These are phyloP conservation scores for Oligia fasciuncula DNA, from an alignment of 2,888 invertebrate genomes.

Conservation along the genomic window DNA sequence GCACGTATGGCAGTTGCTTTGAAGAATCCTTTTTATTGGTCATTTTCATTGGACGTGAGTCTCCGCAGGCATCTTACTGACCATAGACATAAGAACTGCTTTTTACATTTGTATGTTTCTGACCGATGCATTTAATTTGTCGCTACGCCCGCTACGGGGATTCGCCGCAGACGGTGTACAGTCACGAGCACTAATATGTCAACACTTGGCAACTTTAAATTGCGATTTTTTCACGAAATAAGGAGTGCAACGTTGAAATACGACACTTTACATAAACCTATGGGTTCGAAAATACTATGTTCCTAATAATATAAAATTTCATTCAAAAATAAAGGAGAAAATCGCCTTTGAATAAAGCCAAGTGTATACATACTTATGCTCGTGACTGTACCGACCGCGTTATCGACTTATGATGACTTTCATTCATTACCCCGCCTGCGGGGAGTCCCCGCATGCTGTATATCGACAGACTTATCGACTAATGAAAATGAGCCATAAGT, in stretches of 20 bases:
- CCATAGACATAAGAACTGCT: neutral
- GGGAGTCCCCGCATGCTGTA: neutral
- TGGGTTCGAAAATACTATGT: too few relatives aligned
- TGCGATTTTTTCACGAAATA: too few relatives aligned
- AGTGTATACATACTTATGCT: too few relatives aligned
- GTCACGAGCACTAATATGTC: too few relatives aligned
- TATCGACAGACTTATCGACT: neutral
- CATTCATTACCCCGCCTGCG: neutral
- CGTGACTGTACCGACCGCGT: neutral
- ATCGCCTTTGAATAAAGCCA: too few relatives aligned
- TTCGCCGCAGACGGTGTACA: neutral
- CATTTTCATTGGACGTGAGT: neutral
- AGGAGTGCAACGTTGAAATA: too few relatives aligned
- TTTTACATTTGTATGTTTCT: neutral
- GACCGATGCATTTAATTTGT: neutral
- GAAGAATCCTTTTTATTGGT: neutral
- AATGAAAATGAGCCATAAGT: neutral
- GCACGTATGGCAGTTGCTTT: neutral
- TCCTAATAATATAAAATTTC: too few relatives aligned
- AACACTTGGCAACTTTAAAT: too few relatives aligned
- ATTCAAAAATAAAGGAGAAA: too few relatives aligned
- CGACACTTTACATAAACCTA: too few relatives aligned
- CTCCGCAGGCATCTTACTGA: neutral
- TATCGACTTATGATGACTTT: neutral
- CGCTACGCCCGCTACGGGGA: neutral